Evolutionary conservation across 2,888 invertebrate genomes (phyloP), one percentile per base, ranked within the genome.

Genomic region (Calliphora vomitoria): DNA sequence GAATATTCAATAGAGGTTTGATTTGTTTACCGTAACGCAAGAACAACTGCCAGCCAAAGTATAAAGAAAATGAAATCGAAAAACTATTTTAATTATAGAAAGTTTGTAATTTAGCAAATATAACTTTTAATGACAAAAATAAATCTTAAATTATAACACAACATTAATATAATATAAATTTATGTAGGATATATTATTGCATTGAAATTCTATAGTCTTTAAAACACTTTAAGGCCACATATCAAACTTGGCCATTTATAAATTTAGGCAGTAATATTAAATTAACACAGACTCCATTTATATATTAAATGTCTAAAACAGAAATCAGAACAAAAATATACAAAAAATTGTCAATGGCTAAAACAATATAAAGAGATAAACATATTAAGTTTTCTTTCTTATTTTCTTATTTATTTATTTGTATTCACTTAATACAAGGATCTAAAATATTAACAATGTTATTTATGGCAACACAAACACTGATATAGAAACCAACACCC

Each of bases 381-480:
- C 0, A 58, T 11, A 58, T 25, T 11, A 25, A 50, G 13, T 50
- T 50, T 50, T 50, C 31, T 60, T 18, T n/a, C 4, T 38, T 18
- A 31, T 18, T 64, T n/a, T 15, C 10, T 38, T 64, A n/a, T 62
- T 38, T 31, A 35, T n/a, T 64, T 64, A 5, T 15, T 38, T 38
- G 35, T 38, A 10, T 58, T 25, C 25, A 31, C 5, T 35, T 35
- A 31, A 35, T 60, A 8, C 31, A n/a, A n/a, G n/a, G n/a, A 35
- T 64, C 64, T 64, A 18, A 64, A 41, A 38, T 64, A 18, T 38
- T 64, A 64, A 64, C 11, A 41, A 35, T 4, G n/a, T 62, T 64
- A 38, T 35, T 64, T 64, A 64, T 64, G 64, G 4, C 8, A n/a
- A n/a, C n/a, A 10, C 4, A 18, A 38, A 64, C 5, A 35, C 35